These are phyloP conservation scores for Hoplodrina ambigua DNA, from an alignment of 2,888 invertebrate genomes.

Conservation along the genomic window DNA sequence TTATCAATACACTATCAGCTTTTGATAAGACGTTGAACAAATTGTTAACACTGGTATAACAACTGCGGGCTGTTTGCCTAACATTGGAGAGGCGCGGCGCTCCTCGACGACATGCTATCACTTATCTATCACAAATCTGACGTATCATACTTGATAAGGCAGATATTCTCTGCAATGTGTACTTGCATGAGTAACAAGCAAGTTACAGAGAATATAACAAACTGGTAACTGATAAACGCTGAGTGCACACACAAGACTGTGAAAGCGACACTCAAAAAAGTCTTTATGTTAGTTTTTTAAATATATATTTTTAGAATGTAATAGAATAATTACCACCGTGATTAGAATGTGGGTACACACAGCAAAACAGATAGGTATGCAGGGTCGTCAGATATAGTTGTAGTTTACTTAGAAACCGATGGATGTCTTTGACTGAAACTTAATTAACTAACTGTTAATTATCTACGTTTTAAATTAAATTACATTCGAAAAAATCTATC, in stretches of 20 bases:
- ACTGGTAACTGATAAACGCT: not conserved
- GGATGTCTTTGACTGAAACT: too few relatives aligned
- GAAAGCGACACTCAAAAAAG: not conserved
- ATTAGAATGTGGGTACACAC: too few relatives aligned
- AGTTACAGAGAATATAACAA: not conserved
- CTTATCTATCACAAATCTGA: slow-evolving; percentile 68
- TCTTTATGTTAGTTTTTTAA: too few relatives aligned
- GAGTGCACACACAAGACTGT: not conserved
- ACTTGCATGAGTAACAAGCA: slow-evolving; percentile 1
- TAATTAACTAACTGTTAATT: too few relatives aligned
- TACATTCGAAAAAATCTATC: too few relatives aligned
- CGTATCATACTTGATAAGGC: slow-evolving; percentile 48
- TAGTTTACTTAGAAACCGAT: too few relatives aligned
- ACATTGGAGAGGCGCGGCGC: slow-evolving; percentile 35
- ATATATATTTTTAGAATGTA: too few relatives aligned
- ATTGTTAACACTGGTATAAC: slow-evolving; percentile 5
- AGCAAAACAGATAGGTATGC: too few relatives aligned
- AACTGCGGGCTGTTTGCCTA: slow-evolving; percentile 17
- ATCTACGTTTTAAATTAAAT: too few relatives aligned
- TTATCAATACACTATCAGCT: slow-evolving; percentile 7
- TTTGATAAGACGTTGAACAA: slow-evolving; percentile 15
- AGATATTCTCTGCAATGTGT: slow-evolving; percentile 16
- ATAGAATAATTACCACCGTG: too few relatives aligned
- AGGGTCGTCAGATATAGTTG: too few relatives aligned
- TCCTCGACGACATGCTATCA: slow-evolving; percentile 45